A percentile compares a stretch with the other conserved stretches of the same genome.
phyloP scores from a whole-genome alignment of 2,888 invertebrate species.

The Congeria kusceri region DNA sequence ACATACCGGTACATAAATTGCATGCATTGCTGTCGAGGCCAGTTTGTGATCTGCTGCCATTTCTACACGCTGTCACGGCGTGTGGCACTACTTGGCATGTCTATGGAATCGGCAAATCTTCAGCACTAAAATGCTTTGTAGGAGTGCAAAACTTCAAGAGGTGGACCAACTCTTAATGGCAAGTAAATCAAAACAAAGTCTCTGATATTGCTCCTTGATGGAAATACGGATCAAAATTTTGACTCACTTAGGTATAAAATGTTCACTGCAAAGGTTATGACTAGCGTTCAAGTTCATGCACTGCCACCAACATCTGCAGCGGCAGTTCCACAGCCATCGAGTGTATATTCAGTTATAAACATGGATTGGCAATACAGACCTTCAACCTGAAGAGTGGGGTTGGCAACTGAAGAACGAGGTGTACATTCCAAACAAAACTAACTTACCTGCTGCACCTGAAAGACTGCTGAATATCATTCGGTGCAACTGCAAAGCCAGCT shows the following conservation, averaged over 20 bases:
- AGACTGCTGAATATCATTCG: neutral
- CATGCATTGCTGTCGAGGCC: constrained; percentile 20
- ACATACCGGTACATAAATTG: constrained; percentile 44
- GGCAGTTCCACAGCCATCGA: constrained; percentile 55
- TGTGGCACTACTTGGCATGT: too few relatives aligned
- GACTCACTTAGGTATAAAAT: too few relatives aligned
- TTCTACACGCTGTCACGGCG: constrained; percentile 62
- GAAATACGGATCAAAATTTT: too few relatives aligned
- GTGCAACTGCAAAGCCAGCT: neutral
- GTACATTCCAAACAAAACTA: neutral
- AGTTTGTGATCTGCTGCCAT: constrained; percentile 40
- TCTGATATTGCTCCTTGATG: too few relatives aligned
- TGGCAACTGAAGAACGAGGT: neutral
- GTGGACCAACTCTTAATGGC: too few relatives aligned
- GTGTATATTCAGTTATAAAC: neutral
- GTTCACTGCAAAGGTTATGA: too few relatives aligned
- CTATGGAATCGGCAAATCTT: too few relatives aligned
- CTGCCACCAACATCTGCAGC: constrained; percentile 63
- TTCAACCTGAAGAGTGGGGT: neutral
- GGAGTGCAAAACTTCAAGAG: too few relatives aligned
- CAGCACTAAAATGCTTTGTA: too few relatives aligned
- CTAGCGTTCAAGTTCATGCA: too few relatives aligned
- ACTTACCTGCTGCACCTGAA: neutral
- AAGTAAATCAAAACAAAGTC: too few relatives aligned
- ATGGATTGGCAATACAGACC: neutral